phyloP scores from a whole-genome alignment of 2,113 vertebrate genomes.

The Orycteropus afer region DNA sequence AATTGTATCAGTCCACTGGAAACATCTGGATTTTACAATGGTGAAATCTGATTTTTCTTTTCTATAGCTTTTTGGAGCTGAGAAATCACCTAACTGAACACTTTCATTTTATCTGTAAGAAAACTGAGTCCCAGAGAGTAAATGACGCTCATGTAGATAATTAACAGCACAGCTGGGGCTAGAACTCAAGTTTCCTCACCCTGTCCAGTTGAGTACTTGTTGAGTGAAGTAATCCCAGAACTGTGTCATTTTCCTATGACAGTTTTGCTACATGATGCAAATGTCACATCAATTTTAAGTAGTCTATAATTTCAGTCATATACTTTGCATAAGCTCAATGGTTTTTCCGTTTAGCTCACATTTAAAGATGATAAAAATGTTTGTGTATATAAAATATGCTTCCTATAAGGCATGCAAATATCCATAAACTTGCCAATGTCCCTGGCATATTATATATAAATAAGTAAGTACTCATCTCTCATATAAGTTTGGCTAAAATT shows the following conservation, averaged over 20 bases:
- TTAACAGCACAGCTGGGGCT: constrained; percentile 24
- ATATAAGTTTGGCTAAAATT: constrained; percentile 28
- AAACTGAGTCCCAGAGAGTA: constrained; percentile 42
- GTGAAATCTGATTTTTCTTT: neutral
- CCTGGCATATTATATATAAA: neutral
- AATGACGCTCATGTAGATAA: constrained; percentile 34
- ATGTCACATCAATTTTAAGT: constrained; percentile 35
- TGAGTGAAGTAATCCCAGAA: constrained; percentile 26
- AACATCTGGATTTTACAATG: constrained; percentile 13
- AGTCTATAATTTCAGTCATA: constrained; percentile 26
- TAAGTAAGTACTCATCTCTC: neutral
- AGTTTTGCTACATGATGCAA: constrained; percentile 56
- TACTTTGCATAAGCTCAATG: neutral
- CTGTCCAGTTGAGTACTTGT: constrained; percentile 30
- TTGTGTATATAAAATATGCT: constrained; percentile 35
- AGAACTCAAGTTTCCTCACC: constrained; percentile 41
- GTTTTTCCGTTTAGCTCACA: constrained; percentile 21
- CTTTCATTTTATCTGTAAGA: constrained; percentile 47
- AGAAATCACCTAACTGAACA: constrained; percentile 15
- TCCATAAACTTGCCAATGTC: neutral
- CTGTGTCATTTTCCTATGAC: constrained; percentile 46
- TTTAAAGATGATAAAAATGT: constrained; percentile 54
- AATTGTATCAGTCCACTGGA: constrained; percentile 3
- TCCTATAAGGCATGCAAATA: constrained; percentile 10
- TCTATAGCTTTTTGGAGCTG: neutral